Conservation (phyloP, 2,113 vertebrate genomes). For the Centropristis striata region DNA sequence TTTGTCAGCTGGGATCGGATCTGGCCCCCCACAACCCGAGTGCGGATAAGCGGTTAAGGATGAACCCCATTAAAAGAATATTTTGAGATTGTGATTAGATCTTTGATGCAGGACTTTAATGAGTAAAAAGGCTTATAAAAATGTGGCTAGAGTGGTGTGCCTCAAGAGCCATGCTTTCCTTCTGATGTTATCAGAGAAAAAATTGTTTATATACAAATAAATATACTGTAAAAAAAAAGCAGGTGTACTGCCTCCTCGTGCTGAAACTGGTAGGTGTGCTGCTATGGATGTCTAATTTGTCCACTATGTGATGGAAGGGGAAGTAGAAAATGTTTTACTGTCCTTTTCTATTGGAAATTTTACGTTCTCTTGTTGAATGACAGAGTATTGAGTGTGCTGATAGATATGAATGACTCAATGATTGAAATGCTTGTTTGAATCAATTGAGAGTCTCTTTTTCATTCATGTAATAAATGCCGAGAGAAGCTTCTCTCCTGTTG, state of each 20-base stretch:
- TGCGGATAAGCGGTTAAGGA: no score
- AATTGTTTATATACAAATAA: background rate
- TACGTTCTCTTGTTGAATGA: background rate
- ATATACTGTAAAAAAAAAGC: background rate
- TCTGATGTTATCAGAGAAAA: background rate
- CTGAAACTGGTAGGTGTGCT: background rate
- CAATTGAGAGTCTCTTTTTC: background rate
- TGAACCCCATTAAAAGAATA: no score
- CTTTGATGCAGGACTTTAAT: background rate
- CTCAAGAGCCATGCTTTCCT: background rate
- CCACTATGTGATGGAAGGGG: background rate
- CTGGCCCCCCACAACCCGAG: no score
- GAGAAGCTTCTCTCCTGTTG: conserved; percentile 8
- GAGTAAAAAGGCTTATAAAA: background rate
- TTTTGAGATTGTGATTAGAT: background rate
- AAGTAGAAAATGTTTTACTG: background rate
- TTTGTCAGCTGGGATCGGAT: no score
- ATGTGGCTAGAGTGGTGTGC: background rate
- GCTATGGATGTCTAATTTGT: conserved; percentile 2
- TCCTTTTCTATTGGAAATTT: background rate
- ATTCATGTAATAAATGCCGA: background rate
- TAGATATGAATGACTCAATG: conserved; percentile 4
- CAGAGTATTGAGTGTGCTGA: background rate
- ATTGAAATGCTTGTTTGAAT: conserved; percentile 1
- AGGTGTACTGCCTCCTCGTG: background rate